Percentiles rank a stretch among this genome's conserved stretches.
Conservation (phyloP, 2,797 vertebrate genomes). For the Pempheris klunzingeri region DNA sequence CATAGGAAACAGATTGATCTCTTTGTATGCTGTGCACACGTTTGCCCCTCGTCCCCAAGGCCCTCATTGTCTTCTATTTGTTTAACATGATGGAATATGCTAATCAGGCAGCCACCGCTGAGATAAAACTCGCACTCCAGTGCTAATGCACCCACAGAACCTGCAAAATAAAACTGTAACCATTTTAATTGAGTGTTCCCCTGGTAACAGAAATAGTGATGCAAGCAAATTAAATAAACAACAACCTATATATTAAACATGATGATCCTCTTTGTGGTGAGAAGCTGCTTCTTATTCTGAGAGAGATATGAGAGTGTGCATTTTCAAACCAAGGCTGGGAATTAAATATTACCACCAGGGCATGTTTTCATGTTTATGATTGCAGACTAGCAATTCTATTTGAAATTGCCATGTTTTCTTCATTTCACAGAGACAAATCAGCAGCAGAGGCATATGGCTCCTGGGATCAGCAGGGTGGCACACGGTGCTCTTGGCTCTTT, state of each 20-base stretch:
- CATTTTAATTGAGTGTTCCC: conserved; percentile 67
- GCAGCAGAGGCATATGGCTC: conserved; percentile 29
- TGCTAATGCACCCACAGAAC: conserved; percentile 38
- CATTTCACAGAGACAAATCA: conserved; percentile 46
- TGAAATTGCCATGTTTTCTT: conserved; percentile 58
- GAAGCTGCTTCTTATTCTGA: conserved; percentile 15
- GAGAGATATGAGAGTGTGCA: neutral
- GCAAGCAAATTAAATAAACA: conserved; percentile 60
- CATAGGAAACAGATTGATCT: conserved; percentile 71
- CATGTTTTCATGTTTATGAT: conserved; percentile 58
- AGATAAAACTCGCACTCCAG: conserved; percentile 59
- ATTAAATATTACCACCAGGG: conserved; percentile 43
- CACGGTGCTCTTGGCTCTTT: conserved; percentile 22
- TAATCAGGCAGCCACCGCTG: conserved; percentile 62
- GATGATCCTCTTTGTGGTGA: conserved; percentile 17
- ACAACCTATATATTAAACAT: conserved; percentile 42
- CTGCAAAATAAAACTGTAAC: conserved; percentile 59
- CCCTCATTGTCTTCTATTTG: conserved; percentile 81
- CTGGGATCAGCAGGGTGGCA: conserved; percentile 35
- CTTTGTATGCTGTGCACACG: conserved; percentile 73
- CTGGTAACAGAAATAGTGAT: conserved; percentile 57
- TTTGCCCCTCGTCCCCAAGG: conserved; percentile 62
- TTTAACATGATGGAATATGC: conserved; percentile 85
- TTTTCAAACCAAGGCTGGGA: conserved; percentile 29
- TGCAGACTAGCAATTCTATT: conserved; percentile 49